These are phyloP conservation scores for Zootermopsis nevadensis DNA, from an alignment of 2,888 invertebrate species.

Conservation along the genomic window DNA sequence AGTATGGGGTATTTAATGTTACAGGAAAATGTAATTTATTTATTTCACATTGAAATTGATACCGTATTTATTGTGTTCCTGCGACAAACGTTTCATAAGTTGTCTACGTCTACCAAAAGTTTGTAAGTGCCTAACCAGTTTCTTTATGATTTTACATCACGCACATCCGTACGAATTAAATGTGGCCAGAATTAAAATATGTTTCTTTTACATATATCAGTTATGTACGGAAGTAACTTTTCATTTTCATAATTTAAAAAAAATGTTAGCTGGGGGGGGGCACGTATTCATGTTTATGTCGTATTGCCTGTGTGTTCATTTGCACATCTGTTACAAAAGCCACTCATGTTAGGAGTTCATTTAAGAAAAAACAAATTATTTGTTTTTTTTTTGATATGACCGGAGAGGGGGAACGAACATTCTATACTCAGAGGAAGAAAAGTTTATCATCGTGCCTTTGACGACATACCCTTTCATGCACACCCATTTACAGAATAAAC, in stretches of 20 bases:
- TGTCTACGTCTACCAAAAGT: too few species aligned
- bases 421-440: background rate
- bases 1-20: too few species aligned
- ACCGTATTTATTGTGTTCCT: too few species aligned
- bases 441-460: background rate
- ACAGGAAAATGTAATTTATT: too few species aligned
- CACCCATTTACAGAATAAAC: background rate
- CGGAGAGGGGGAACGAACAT: background rate
- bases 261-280: background rate
- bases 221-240: background rate
- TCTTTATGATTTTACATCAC: too few species aligned
- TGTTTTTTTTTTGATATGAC: background rate
- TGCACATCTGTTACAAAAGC: constrained; percentile 12
- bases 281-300: background rate
- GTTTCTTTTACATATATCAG: background rate
- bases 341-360: background rate
- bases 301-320: background rate
- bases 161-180: too few species aligned
- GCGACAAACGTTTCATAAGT: too few species aligned
- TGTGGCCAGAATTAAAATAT: too few species aligned
- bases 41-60: too few species aligned
- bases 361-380: background rate
- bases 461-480: background rate
- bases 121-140: too few species aligned
- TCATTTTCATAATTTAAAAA: background rate